Percentiles rank a stretch among this genome's conserved stretches.
phyloP scores from a whole-genome alignment of 2,888 invertebrate species.

The Phaedon cochleariae region DNA sequence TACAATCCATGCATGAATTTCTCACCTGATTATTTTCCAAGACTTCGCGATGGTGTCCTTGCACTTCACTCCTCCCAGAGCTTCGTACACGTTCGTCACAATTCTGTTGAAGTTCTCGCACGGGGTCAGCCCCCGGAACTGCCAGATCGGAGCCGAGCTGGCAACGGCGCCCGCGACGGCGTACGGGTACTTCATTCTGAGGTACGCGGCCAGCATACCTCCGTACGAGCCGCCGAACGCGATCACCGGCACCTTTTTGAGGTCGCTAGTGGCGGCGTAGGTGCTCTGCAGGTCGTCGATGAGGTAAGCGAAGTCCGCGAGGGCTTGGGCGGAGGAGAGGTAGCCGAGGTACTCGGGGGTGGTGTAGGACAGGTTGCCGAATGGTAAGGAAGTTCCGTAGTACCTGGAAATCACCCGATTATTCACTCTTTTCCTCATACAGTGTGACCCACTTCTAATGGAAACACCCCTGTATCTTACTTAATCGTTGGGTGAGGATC shows the following conservation, averaged over 20 bases:
- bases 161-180: constrained; percentile 88
- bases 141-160: constrained; percentile 90
- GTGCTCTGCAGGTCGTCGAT: constrained; percentile 68
- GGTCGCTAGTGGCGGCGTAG: constrained; percentile 40
- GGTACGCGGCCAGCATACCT: constrained; percentile 96
- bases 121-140: constrained; percentile 80
- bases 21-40: constrained; percentile 79
- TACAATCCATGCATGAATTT: background rate
- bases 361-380: constrained; percentile 77
- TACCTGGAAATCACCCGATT: no score
- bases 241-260: constrained; percentile 77
- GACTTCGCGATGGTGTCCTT: constrained; percentile 76
- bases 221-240: constrained; percentile 92
- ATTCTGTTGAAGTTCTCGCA: constrained; percentile 82
- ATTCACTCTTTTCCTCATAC: no score
- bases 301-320: constrained; percentile 91
- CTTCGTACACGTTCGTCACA: constrained; percentile 78
- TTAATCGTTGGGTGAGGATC: no score
- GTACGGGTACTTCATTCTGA: constrained; percentile 95
- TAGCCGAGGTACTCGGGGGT: constrained; percentile 79
- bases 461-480: no score
- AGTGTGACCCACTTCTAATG: no score
- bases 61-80: constrained; percentile 66
- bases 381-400: constrained; percentile 91
- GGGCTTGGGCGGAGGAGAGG: constrained; percentile 87